phyloP scores from a whole-genome alignment of 2,888 invertebrate species.

The Coelinius sp. region DNA sequence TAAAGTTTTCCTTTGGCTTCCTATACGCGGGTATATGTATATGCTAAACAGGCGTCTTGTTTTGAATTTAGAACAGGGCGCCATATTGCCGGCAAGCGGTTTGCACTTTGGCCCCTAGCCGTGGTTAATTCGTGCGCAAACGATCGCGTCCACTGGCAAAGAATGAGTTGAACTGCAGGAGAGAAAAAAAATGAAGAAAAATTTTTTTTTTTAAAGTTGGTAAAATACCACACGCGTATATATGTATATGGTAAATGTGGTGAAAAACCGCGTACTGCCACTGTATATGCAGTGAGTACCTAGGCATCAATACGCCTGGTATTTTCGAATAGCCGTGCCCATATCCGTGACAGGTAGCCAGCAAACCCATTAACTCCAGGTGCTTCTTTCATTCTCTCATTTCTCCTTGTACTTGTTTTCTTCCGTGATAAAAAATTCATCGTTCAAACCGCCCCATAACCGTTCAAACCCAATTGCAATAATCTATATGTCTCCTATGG shows the following conservation, averaged over 20 bases:
- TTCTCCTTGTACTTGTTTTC: constrained; percentile 24
- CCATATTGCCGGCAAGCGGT: constrained; percentile 62
- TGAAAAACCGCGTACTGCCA: not conserved
- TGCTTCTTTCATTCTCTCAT: constrained; percentile 34
- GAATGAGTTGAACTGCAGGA: not conserved
- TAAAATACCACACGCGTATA: not conserved
- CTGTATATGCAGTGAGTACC: too few species aligned
- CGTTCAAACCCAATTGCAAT: constrained; percentile 31
- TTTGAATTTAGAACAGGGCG: constrained; percentile 71
- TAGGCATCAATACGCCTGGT: constrained; percentile 15
- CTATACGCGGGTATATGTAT: constrained; percentile 63
- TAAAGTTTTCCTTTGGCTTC: constrained; percentile 9
- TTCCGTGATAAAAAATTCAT: constrained; percentile 28
- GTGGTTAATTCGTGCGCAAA: constrained; percentile 44
- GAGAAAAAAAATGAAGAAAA: not conserved
- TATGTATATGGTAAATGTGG: not conserved
- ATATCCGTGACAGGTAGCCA: constrained; percentile 55
- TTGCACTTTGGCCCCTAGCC: constrained; percentile 65
- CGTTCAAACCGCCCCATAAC: constrained; percentile 28
- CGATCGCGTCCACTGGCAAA: constrained; percentile 28
- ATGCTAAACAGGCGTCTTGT: constrained; percentile 70
- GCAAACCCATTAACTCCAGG: constrained; percentile 49
- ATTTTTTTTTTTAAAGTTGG: not conserved
- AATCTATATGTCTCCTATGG: constrained; percentile 19
- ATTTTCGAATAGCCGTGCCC: constrained; percentile 31